phyloP scores from a whole-genome alignment of 2,888 invertebrate species.

The Chrysotoxum bicinctum region DNA sequence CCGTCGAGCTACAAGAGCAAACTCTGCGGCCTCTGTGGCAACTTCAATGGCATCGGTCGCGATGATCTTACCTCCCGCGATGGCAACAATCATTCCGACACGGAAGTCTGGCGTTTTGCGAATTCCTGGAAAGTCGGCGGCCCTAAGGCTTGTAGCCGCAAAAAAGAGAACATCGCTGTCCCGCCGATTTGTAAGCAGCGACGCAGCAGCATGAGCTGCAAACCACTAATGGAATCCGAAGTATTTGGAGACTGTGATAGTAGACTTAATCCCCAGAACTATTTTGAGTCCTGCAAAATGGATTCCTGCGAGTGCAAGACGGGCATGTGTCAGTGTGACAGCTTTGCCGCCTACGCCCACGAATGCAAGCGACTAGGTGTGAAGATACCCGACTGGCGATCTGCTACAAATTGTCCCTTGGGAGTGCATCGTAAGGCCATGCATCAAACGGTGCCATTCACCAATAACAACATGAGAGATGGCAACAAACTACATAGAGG shows the following conservation, averaged over 20 bases:
- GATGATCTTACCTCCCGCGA: constrained; percentile 91
- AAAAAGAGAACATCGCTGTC: constrained; percentile 82
- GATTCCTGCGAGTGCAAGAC: constrained; percentile 94
- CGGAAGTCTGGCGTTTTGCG: constrained; percentile 87
- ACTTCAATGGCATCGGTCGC: constrained; percentile 92
- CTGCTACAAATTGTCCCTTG: constrained; percentile 86
- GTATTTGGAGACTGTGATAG: constrained; percentile 90
- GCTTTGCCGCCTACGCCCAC: constrained; percentile 93
- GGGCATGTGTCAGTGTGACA: constrained; percentile 93
- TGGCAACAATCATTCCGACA: constrained; percentile 86
- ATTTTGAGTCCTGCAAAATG: constrained; percentile 92
- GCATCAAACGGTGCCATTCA: constrained; percentile 74
- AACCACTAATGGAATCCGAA: constrained; percentile 82
- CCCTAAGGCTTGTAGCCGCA: constrained; percentile 86
- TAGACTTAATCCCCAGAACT: constrained; percentile 90
- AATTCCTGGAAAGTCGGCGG: constrained; percentile 96
- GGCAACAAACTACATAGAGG: constrained; percentile 49
- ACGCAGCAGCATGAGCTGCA: constrained; percentile 83
- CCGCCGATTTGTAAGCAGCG: constrained; percentile 83
- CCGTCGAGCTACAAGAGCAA: constrained; percentile 87
- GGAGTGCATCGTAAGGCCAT: constrained; percentile 75
- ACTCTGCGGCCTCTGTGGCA: constrained; percentile 96
- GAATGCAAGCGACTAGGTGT: constrained; percentile 92
- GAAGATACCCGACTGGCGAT: constrained; percentile 87
- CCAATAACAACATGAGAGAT: constrained; percentile 65